Percentiles rank a stretch among this genome's conserved stretches.
phyloP scores from a whole-genome alignment of 2,888 invertebrate genomes.

The Scaeva pyrastri region DNA sequence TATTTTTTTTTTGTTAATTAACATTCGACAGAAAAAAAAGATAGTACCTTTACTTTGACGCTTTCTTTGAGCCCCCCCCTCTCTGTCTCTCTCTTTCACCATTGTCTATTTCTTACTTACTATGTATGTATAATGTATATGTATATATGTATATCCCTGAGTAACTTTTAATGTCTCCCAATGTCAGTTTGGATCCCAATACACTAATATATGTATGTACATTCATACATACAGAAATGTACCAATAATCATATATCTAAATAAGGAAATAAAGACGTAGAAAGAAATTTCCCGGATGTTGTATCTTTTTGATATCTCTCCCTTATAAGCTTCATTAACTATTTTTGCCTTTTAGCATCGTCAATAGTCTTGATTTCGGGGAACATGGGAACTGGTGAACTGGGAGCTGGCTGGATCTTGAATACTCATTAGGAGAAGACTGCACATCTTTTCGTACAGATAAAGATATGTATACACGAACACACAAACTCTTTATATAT shows the following conservation, averaged over 20 bases:
- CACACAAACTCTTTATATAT: slow-evolving; percentile 1
- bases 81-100: too few species aligned
- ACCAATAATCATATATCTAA: neutral
- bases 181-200: neutral
- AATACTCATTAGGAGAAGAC: neutral
- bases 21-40: too few species aligned
- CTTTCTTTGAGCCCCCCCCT: too few species aligned
- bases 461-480: neutral
- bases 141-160: neutral
- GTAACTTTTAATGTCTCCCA: slow-evolving; percentile 4
- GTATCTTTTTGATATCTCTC: slow-evolving; percentile 5
- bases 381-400: too few species aligned
- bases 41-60: too few species aligned
- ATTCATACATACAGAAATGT: neutral
- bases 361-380: slow-evolving; percentile 25
- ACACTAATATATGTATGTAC: neutral
- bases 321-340: slow-evolving; percentile 45
- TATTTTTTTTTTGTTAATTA: too few species aligned
- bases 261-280: neutral
- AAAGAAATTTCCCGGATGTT: slow-evolving; percentile 1
- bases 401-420: neutral
- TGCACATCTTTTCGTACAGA: neutral
- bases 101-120: too few species aligned
- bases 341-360: slow-evolving; percentile 46
- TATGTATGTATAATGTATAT: too few species aligned